These are phyloP conservation scores for Dynastes maya DNA, from an alignment of 2,888 invertebrate species.

Conservation along the genomic window DNA sequence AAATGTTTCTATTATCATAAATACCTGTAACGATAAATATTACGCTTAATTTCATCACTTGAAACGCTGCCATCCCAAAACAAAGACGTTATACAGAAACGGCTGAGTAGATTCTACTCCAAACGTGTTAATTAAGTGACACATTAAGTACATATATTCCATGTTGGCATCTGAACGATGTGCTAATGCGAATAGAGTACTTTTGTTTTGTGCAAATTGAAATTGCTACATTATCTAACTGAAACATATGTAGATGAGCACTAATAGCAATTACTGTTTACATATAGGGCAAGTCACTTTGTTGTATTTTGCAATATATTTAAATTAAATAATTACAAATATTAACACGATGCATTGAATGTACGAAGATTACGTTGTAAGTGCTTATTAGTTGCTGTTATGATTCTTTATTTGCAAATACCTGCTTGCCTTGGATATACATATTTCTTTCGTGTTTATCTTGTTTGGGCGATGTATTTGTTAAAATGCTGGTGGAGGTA, in stretches of 20 bases:
- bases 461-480: no score
- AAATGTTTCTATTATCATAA: neutral
- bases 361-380: neutral
- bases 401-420: no score
- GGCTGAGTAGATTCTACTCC: neutral
- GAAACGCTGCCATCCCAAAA: neutral
- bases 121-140: constrained; percentile 8
- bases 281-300: no score
- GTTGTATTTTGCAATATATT: neutral
- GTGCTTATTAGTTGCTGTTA: no score
- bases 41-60: neutral
- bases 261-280: no score
- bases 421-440: no score
- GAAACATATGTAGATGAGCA: no score
- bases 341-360: neutral
- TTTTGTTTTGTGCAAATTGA: constrained; percentile 3
- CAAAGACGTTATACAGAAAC: constrained; percentile 6
- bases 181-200: constrained; percentile 3
- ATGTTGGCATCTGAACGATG: neutral
- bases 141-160: neutral
- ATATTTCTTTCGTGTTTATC: no score
- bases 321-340: constrained; percentile 11
- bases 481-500: no score
- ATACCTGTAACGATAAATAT: neutral
- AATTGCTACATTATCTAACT: neutral